phyloP scores from a whole-genome alignment of 2,113 vertebrate genomes.

The Proteles cristata region DNA sequence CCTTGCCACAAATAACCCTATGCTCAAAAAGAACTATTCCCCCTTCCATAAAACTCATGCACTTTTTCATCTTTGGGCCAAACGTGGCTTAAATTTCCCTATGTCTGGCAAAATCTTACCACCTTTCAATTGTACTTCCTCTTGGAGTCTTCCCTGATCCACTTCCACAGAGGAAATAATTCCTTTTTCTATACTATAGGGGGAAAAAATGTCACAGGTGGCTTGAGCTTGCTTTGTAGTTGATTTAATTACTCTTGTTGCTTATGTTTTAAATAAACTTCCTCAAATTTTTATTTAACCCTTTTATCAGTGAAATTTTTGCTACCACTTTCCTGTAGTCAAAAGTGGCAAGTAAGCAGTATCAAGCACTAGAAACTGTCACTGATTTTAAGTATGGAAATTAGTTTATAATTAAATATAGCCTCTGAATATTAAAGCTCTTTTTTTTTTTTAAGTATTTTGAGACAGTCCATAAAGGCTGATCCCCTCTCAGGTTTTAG shows the following conservation, averaged over 20 bases:
- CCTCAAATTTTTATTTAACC: slow-evolving; percentile 30
- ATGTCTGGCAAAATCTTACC: slow-evolving; percentile 1
- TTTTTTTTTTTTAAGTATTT: not conserved
- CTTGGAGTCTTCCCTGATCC: not conserved
- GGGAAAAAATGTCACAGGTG: not conserved
- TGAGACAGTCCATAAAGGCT: not conserved
- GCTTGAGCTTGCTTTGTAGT: not conserved
- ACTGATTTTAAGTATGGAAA: not conserved
- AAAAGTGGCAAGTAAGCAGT: not conserved
- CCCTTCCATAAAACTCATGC: not conserved
- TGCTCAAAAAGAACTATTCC: not conserved
- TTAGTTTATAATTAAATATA: slow-evolving; percentile 7
- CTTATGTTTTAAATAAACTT: slow-evolving; percentile 30
- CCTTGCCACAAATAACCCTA: not conserved
- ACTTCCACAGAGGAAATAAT: not conserved
- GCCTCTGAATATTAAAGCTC: not conserved
- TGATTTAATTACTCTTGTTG: not conserved
- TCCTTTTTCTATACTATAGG: not conserved
- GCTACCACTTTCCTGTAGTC: not conserved
- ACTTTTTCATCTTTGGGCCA: not conserved
- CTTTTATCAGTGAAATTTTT: slow-evolving; percentile 12
- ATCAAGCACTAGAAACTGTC: not conserved
- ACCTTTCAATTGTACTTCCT: not conserved
- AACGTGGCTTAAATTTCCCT: not conserved
- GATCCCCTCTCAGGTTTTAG: not conserved